Percentiles rank a stretch among this genome's conserved stretches.
Conservation (phyloP, 2,113 vertebrate genomes). For the Apistogramma diplotaenia region DNA sequence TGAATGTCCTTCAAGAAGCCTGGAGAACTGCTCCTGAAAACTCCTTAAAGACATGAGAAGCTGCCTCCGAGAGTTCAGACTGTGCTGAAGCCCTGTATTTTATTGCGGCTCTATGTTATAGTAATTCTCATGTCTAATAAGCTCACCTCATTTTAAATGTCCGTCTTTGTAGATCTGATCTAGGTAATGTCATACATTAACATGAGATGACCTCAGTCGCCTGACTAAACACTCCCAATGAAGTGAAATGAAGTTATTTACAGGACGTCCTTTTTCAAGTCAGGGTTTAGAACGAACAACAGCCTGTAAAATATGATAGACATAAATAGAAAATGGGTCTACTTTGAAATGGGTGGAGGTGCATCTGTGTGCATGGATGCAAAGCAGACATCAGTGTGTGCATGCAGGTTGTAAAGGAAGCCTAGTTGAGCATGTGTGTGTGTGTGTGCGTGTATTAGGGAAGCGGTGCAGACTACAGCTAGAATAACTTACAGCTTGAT, state of each 20-base stretch:
- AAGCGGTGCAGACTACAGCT: conserved; percentile 48
- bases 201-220: neutral
- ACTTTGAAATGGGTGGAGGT: neutral
- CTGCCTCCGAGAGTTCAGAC: neutral
- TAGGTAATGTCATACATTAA: neutral
- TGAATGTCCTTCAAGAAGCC: neutral
- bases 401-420: rapidly evolving
- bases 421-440: neutral
- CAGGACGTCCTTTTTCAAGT: neutral
- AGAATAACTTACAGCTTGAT: conserved; percentile 37
- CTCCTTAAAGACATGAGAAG: neutral
- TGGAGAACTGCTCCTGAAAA: neutral
- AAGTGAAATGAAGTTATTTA: neutral
- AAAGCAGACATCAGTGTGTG: conserved; percentile 28
- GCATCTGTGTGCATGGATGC: conserved; percentile 24
- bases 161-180: neutral
- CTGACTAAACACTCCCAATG: neutral
- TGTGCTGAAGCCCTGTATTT: neutral
- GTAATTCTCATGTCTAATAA: neutral
- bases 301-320: neutral
- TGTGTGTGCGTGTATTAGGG: conserved; percentile 7
- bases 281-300: neutral
- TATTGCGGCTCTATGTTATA: neutral
- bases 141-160: neutral
- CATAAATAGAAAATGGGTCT: neutral